Percentiles rank a stretch among this genome's conserved stretches.
phyloP scores from a whole-genome alignment of 2,113 vertebrate species.

The Gopherus flavomarginatus region DNA sequence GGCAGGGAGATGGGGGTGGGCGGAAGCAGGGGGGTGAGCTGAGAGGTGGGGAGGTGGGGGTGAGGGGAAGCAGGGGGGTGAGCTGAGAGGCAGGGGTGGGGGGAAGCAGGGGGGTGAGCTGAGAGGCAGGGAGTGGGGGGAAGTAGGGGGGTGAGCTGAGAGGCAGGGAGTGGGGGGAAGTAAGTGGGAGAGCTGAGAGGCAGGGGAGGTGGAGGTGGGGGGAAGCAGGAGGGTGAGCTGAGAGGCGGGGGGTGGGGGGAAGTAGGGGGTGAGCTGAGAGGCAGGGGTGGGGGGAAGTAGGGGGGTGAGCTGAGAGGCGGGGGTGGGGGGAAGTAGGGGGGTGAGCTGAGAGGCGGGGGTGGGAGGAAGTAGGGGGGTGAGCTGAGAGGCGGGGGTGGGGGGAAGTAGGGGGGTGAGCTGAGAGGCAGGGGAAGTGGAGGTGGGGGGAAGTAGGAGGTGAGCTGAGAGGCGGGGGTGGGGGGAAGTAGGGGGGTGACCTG shows the following conservation, averaged over 20 bases:
- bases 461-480: rapidly evolving
- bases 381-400: too few relatives aligned
- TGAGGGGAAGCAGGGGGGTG: background rate
- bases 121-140: background rate
- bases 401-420: rapidly evolving
- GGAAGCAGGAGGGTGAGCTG: too few relatives aligned
- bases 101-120: slow-evolving; percentile 67
- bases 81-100: slow-evolving; percentile 57
- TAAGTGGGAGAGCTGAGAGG: background rate
- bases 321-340: background rate
- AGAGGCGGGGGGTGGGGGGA: too few relatives aligned
- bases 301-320: background rate
- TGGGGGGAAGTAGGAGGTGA: too few relatives aligned
- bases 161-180: too few relatives aligned
- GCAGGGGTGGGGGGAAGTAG: rapidly evolving
- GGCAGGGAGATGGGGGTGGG: too few relatives aligned
- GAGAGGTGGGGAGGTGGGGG: background rate
- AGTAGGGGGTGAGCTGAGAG: background rate
- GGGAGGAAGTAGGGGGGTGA: rapidly evolving
- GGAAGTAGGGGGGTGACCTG: too few relatives aligned
- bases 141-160: too few relatives aligned
- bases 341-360: background rate
- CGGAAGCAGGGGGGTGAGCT: background rate
- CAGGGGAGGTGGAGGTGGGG: background rate
- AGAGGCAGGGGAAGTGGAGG: too few relatives aligned